phyloP scores from a whole-genome alignment of 2,888 invertebrate genomes.

The Aphodius granarius region DNA sequence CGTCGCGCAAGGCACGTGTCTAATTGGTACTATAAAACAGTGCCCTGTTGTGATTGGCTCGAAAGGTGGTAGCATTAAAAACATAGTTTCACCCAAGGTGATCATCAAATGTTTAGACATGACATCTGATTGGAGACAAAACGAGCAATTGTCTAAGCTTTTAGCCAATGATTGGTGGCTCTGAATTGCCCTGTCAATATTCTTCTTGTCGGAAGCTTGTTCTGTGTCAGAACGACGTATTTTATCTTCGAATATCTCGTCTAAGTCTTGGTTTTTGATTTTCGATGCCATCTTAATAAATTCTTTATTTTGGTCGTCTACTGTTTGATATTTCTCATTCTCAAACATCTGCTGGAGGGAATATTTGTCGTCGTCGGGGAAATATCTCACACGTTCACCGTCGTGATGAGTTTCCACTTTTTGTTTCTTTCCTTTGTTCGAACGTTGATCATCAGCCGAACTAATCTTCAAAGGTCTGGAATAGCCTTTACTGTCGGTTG shows the following conservation, averaged over 20 bases:
- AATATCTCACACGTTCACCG: constrained; percentile 78
- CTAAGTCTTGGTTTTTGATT: constrained; percentile 73
- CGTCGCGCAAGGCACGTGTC: constrained; percentile 79
- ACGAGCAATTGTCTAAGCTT: constrained; percentile 77
- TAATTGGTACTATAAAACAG: constrained; percentile 81
- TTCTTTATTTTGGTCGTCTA: constrained; percentile 78
- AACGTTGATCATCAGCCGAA: constrained; percentile 54
- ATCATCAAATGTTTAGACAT: constrained; percentile 86
- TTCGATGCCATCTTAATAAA: constrained; percentile 75
- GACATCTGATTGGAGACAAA: constrained; percentile 79
- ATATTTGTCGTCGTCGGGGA: constrained; percentile 87
- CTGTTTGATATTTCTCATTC: constrained; percentile 77
- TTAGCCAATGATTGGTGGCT: constrained; percentile 72
- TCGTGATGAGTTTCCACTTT: constrained; percentile 72
- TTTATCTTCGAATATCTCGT: constrained; percentile 82
- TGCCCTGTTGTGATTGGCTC: constrained; percentile 84
- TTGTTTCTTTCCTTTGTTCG: constrained; percentile 54
- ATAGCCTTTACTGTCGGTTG: constrained; percentile 68
- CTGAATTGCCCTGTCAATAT: constrained; percentile 67
- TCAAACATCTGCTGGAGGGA: constrained; percentile 84
- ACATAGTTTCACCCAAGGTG: constrained; percentile 79
- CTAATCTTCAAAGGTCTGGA: constrained; percentile 57
- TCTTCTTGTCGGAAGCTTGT: constrained; percentile 63
- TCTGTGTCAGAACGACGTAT: constrained; percentile 68
- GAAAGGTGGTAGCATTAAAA: constrained; percentile 78